Evolutionary conservation across 2,888 invertebrate genomes (phyloP), one percentile per base, ranked within the genome.

Genomic region (Euzetes globulus): DNA sequence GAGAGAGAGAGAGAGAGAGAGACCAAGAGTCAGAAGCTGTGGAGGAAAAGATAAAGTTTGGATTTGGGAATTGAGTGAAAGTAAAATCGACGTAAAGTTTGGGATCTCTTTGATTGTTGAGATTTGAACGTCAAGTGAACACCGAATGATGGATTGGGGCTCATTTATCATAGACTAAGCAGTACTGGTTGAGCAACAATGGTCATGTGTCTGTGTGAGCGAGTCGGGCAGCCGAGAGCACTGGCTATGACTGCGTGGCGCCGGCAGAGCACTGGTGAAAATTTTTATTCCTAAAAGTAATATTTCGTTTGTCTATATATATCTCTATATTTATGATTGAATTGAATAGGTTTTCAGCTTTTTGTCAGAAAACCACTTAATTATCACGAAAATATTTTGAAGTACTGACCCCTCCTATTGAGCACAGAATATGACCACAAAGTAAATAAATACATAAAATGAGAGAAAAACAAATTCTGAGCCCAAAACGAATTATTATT

Each of bases 111-210:
- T 65, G 65, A 65, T 65, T 65, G 65, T 65, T 65, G 65, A 65
- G 33, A 37, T 65, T 33, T 33, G 37, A 33, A 47, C n/a, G 65
- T 65, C 65, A 65, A 58, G 65, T 65, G n/a, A 37, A 33, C 65
- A 37, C 65, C 33, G 19, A 37, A 65, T 65, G 65, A 65, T 65
- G 65, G 65, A 65, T 65, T n/a, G 65, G 65, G 3, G 1, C 65
- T 65, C 65, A 65, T 65, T 65, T 65, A 65, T 65, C 65, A 65
- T 65, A 65, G 33, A 37, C 19, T 50, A 50, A 4, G n/a, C 50
- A 50, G 15, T 11, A 27, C 25, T 58, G 58, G 27, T 29, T 27
- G 29, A 33, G 17, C n/a, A n/a, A n/a, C 50, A n/a, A 50, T 50
- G 50, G 15, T 15, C n/a, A n/a, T 50, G 50, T 50, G 50, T 50